Evolutionary conservation across 1,140 invertebrate species (phyloP), one percentile per base, ranked within the genome.

Genomic region (Himalopsyche phryganea): DNA sequence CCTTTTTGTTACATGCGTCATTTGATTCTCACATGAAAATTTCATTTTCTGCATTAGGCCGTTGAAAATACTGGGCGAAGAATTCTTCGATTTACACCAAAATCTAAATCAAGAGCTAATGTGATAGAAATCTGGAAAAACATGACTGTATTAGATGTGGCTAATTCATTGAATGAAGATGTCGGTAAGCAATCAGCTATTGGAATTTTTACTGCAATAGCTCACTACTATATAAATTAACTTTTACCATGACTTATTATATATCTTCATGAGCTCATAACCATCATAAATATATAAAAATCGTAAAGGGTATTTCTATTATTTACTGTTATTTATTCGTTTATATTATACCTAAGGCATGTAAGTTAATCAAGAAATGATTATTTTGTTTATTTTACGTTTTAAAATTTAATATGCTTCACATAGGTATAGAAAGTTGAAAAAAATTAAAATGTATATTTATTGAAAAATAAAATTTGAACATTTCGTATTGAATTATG

Each of bases 141-240:
- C 65, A 93, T 94, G 80, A 91, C 85, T 9, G 82, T 93, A 0
- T 56, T 68, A 41, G 85, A 94, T 67, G 72, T 95, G 59, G 84
- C 89, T 17, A 66, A 80, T 47, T 75, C 81, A 0, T 55, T 86
- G 10, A 67, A 79, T 14, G 83, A 79, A 70, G 71, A 82, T 74
- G 53, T 81, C 46, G 74, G 81, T 82, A 71, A 51, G 19, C 36
- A 13, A 47, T 28, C 52, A 19, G 15, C 48, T 20, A 33, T 55
- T 56, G 20, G 15, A 14, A 14, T 4, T 1, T 42, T 15, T 20
- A 5, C n/a, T 44, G 23, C 46, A 18, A 55, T 54, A 38, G 14
- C 6, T 48, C 13, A 49, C 33, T 49, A 2, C 7, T 36, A 32
- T 6, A 2, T 7, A 35, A 5, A 23, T 20, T 6, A 14, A 6